Evolutionary conservation across 1,140 invertebrate species (phyloP).

Genomic region (Popillia japonica): DNA sequence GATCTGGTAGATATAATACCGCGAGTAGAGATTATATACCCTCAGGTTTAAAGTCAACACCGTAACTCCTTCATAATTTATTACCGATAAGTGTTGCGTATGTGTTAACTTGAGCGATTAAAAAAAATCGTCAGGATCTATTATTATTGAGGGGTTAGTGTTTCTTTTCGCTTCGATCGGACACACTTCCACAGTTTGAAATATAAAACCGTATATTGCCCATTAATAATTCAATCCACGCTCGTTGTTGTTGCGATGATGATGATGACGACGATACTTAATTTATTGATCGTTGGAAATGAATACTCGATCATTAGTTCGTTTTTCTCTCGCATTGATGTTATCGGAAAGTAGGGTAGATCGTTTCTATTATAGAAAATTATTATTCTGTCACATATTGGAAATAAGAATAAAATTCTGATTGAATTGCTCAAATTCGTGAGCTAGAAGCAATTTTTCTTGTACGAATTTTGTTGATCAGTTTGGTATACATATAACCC

Average conservation of each 20-base stretch:
- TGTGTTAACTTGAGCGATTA: conserved; percentile 17
- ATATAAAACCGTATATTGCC: conserved; percentile 20
- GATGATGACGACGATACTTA: not conserved
- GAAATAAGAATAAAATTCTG: too few relatives aligned
- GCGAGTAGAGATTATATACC: conserved; percentile 50
- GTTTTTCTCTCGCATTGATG: not conserved
- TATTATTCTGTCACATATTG: too few relatives aligned
- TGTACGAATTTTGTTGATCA: too few relatives aligned
- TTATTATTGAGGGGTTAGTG: conserved; percentile 33
- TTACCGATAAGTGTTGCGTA: conserved; percentile 44
- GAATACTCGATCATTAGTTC: not conserved
- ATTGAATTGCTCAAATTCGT: too few relatives aligned
- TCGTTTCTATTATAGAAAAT: too few relatives aligned
- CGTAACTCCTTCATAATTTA: conserved; percentile 52
- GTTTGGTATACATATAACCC: too few relatives aligned
- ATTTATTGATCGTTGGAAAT: conserved; percentile 10
- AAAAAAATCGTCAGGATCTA: conserved; percentile 33
- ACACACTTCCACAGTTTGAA: conserved; percentile 26
- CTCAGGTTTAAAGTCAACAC: conserved; percentile 53
- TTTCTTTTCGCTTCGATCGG: conserved; percentile 35
- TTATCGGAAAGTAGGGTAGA: not conserved
- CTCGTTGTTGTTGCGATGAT: not conserved
- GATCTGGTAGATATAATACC: conserved; percentile 24
- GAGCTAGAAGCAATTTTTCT: too few relatives aligned
- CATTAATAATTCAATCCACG: conserved; percentile 35